Evolutionary conservation across 1,140 invertebrate genomes (phyloP).

Genomic region (Apis laboriosa): DNA sequence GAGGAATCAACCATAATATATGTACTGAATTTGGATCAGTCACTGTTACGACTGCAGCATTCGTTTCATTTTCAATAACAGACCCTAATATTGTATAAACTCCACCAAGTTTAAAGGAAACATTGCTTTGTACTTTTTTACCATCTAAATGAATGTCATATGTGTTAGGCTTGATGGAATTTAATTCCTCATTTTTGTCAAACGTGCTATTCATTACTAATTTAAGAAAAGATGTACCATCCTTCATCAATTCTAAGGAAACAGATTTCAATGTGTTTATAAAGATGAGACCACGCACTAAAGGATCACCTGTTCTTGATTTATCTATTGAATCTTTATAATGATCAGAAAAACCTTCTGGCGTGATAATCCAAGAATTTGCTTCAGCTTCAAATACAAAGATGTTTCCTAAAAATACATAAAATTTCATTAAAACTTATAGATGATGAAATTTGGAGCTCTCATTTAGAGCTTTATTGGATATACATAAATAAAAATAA

Average conservation of each 20-base stretch:
- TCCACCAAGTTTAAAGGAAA: conserved; percentile 81
- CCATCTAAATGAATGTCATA: conserved; percentile 77
- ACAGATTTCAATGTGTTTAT: not conserved
- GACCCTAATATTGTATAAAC: conserved; percentile 82
- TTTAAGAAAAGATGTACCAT: rapidly evolving
- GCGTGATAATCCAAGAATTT: conserved; percentile 59
- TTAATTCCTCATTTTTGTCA: conserved; percentile 22
- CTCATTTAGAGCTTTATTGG: no score
- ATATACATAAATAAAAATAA: no score
- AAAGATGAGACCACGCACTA: conserved; percentile 63
- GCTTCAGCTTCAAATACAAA: conserved; percentile 36
- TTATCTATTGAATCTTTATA: conserved; percentile 64
- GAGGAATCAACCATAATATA: conserved; percentile 92
- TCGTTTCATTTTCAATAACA: conserved; percentile 53
- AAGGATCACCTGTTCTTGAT: conserved; percentile 64
- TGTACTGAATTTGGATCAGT: conserved; percentile 87
- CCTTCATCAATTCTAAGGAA: not conserved
- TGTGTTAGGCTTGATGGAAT: conserved; percentile 69
- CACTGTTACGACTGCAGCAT: conserved; percentile 76
- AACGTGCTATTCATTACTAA: not conserved
- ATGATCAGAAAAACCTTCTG: rapidly evolving
- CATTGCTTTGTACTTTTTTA: conserved; percentile 57
- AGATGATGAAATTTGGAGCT: no score
- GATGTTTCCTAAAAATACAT: conserved; percentile 28
- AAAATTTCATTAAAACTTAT: no score